A percentile compares a stretch with the other conserved stretches of the same genome.
Evolutionary conservation across 2,113 vertebrate species (phyloP).

Genomic region (Myiopsitta monachus): DNA sequence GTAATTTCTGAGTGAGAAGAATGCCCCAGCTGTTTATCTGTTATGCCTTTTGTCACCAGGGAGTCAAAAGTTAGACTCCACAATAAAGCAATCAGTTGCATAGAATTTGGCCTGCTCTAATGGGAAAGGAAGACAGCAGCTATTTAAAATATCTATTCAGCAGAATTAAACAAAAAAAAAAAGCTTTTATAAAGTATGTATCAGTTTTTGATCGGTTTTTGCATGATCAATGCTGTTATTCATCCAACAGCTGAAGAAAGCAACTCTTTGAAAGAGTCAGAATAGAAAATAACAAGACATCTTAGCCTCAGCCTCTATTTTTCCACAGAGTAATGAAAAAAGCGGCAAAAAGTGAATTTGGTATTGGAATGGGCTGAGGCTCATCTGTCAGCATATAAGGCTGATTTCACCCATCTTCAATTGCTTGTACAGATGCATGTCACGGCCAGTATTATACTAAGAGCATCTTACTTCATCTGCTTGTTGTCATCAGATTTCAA

Average conservation of each 20-base stretch:
- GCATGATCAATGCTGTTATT: not conserved
- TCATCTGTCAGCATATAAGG: not conserved
- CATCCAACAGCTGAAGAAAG: not conserved
- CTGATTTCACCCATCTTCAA: not conserved
- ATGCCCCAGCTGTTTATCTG: constrained; percentile 42
- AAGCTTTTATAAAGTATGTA: not conserved
- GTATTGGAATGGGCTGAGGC: not conserved
- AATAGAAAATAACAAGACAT: not conserved
- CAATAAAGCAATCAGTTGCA: constrained; percentile 35
- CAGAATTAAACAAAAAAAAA: not conserved
- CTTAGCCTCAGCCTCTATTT: not conserved
- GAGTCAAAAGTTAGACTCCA: constrained; percentile 39
- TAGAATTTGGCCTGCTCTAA: not conserved
- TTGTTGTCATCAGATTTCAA: constrained; percentile 7
- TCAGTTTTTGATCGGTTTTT: not conserved
- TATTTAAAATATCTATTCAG: not conserved
- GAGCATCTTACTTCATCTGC: constrained; percentile 1
- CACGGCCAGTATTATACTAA: not conserved
- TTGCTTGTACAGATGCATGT: not conserved
- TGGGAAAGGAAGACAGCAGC: not conserved
- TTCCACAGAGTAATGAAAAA: not conserved
- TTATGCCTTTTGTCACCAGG: constrained; percentile 32
- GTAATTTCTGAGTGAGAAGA: constrained; percentile 2
- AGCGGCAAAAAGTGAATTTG: not conserved
- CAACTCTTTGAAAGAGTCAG: not conserved